Evolutionary conservation across 2,888 invertebrate species (phyloP).

Genomic region (Pyrrhosoma nymphula): DNA sequence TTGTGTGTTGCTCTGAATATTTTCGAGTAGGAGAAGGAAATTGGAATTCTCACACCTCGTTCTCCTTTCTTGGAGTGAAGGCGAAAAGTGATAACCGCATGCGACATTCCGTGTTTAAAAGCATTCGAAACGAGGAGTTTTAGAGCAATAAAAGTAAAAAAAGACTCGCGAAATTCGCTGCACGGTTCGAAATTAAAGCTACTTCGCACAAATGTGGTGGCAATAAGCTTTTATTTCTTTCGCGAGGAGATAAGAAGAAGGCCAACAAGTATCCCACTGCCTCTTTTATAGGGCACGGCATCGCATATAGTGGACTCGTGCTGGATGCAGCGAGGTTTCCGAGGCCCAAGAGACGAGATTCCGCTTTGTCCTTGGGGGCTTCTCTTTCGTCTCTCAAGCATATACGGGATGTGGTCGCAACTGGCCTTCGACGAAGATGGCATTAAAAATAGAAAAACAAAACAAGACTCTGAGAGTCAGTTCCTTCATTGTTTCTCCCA

Average conservation of each 20-base stretch:
- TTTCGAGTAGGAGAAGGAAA: background rate
- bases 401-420: background rate
- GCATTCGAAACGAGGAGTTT: background rate
- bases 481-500: background rate
- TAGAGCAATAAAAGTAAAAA: background rate
- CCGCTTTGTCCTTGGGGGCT: background rate
- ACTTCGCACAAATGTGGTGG: background rate
- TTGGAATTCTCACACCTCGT: background rate
- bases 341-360: background rate
- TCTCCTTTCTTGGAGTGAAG: background rate
- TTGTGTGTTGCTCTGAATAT: background rate
- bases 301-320: background rate
- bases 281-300: background rate
- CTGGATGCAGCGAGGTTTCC: background rate
- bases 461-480: background rate
- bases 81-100: background rate
- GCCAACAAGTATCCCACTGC: background rate
- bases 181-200: background rate
- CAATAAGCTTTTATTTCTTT: background rate
- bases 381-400: too few relatives aligned
- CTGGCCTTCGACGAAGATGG: background rate
- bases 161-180: background rate
- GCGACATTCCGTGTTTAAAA: conserved; percentile 22
- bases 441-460: background rate
- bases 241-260: background rate